Conservation (phyloP, 2,888 invertebrate genomes). For the Mimas tiliae region DNA sequence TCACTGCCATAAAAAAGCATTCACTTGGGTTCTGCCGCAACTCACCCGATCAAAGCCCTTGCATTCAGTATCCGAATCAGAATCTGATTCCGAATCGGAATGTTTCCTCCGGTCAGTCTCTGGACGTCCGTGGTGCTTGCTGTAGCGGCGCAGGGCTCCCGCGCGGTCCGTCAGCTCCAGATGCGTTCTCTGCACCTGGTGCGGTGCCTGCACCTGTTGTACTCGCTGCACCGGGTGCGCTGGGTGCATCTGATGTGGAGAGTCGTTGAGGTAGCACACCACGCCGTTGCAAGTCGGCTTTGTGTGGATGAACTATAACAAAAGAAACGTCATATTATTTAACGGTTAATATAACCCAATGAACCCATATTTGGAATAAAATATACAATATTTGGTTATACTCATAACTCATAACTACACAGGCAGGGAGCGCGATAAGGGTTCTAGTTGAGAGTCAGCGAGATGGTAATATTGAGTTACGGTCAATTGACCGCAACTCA, state of each 20-base stretch:
- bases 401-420: too few relatives aligned
- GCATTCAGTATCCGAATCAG: conserved; percentile 84
- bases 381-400: too few relatives aligned
- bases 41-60: conserved; percentile 80
- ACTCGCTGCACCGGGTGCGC: background rate
- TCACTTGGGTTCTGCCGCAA: too few relatives aligned
- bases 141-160: conserved; percentile 63
- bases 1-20: too few relatives aligned
- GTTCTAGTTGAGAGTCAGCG: too few relatives aligned
- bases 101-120: conserved; percentile 72
- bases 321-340: background rate
- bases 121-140: conserved; percentile 77
- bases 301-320: conserved; percentile 65
- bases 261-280: conserved; percentile 66
- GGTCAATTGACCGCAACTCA: too few relatives aligned
- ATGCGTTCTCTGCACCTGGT: background rate
- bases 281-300: conserved; percentile 66
- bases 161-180: conserved; percentile 47
- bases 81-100: conserved; percentile 84
- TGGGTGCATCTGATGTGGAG: conserved; percentile 39
- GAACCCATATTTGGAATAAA: too few relatives aligned
- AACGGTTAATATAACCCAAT: too few relatives aligned
- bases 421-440: too few relatives aligned
- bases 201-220: conserved; percentile 34
- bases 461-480: too few relatives aligned